Evolutionary conservation across 92 coral and sea anemone genomes (phyloP).

Genomic region (Epizoanthus stellaris): DNA sequence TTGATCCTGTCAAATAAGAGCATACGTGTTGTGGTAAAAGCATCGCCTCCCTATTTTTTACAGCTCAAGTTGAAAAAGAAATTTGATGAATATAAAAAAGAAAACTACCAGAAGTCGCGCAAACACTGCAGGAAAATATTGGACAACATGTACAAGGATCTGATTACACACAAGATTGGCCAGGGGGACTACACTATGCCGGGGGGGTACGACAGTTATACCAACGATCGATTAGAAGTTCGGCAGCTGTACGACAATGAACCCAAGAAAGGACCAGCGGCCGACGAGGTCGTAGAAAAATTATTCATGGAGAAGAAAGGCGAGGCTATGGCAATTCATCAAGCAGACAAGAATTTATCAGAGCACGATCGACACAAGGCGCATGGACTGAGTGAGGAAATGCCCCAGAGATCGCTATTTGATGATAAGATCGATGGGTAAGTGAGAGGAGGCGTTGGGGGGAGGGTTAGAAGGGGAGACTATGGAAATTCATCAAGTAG

Average conservation of each 20-base stretch:
- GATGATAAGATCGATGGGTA: too few species aligned
- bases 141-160: neutral
- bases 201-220: slow-evolving; percentile 23
- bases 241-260: slow-evolving; percentile 20
- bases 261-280: slow-evolving; percentile 24
- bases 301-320: slow-evolving; percentile 18
- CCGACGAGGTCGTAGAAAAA: neutral
- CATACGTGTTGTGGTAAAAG: too few species aligned
- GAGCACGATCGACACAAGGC: neutral
- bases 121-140: neutral
- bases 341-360: slow-evolving; percentile 18
- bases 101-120: slow-evolving; percentile 11
- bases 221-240: neutral
- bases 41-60: too few species aligned
- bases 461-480: too few species aligned
- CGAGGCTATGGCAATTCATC: slow-evolving; percentile 14
- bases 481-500: too few species aligned
- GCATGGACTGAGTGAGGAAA: neutral
- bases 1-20: too few species aligned
- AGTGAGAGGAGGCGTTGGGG: too few species aligned
- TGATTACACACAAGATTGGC: neutral
- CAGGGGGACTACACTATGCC: slow-evolving; percentile 28
- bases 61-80: neutral
- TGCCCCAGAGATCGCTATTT: too few species aligned
- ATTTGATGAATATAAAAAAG: neutral